Conservation (phyloP, 2,797 vertebrate genomes). For the Hoplostethus mediterraneus region DNA sequence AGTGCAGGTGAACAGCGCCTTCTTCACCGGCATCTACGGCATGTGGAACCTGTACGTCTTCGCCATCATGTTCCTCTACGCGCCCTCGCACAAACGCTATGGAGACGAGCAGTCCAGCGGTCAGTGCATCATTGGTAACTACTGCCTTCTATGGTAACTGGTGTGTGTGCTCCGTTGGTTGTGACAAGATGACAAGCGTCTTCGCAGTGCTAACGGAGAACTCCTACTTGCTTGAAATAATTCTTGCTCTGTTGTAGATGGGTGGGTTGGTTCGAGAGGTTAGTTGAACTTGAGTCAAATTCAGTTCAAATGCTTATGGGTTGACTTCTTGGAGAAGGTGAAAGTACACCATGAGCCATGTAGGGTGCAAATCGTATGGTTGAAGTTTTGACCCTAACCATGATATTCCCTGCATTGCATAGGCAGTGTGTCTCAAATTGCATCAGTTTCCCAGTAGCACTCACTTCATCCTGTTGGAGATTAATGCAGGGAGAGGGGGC, state of each 20-base stretch:
- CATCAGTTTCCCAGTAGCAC: not conserved
- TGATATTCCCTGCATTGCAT: not conserved
- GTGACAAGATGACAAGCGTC: not conserved
- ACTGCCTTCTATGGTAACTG: not conserved
- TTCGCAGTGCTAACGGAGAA: too few relatives aligned
- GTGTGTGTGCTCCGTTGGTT: not conserved
- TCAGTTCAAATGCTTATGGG: too few relatives aligned
- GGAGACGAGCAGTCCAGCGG: slow-evolving; percentile 93
- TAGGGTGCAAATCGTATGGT: not conserved
- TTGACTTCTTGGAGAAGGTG: not conserved
- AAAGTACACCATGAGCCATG: too few relatives aligned
- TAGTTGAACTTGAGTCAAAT: too few relatives aligned
- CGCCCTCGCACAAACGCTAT: slow-evolving; percentile 96
- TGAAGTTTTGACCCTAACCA: not conserved
- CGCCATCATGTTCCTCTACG: slow-evolving; percentile 97
- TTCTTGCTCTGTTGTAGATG: too few relatives aligned
- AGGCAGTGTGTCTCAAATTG: slow-evolving; percentile 1
- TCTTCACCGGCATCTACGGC: slow-evolving; percentile 98
- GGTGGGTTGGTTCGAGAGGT: too few relatives aligned
- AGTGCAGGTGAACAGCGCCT: slow-evolving; percentile 95
- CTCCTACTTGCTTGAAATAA: too few relatives aligned
- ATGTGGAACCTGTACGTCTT: slow-evolving; percentile 99
- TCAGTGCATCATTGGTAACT: slow-evolving; percentile 80
- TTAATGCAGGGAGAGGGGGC: not conserved
- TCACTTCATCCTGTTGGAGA: slow-evolving; percentile 37